phyloP scores from a whole-genome alignment of 30 jellyfish, hydroid and myxozoan species.

The Nemopilema nomurai region DNA sequence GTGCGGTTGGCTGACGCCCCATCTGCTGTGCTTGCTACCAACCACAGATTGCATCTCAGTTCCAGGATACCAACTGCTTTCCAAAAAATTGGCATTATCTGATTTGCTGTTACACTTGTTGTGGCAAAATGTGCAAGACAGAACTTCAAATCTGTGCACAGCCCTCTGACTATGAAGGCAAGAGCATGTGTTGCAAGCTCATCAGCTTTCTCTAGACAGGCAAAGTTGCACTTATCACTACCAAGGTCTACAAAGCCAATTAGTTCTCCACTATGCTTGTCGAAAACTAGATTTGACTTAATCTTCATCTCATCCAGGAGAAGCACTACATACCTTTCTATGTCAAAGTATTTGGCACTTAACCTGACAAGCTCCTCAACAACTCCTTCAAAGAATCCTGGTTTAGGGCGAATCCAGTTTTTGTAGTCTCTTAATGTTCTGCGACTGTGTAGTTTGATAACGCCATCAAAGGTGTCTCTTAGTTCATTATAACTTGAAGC shows the following conservation, averaged over 20 bases:
- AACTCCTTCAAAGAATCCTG: conserved; percentile 43
- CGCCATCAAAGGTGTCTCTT: conserved; percentile 48
- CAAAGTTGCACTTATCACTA: conserved; percentile 33
- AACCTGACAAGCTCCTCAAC: conserved; percentile 29
- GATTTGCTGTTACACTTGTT: conserved; percentile 27
- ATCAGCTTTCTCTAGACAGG: conserved; percentile 42
- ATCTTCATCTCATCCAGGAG: conserved; percentile 48
- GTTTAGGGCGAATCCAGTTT: no score
- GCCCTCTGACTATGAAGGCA: conserved; percentile 56
- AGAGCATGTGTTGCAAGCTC: conserved; percentile 64
- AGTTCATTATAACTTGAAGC: conserved; percentile 67
- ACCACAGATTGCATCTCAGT: conserved; percentile 13
- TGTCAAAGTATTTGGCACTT: conserved; percentile 17
- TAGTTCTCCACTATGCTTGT: conserved; percentile 42
- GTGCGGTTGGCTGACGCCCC: conserved; percentile 50
- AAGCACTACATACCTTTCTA: conserved; percentile 37
- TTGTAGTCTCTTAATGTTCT: conserved; percentile 77
- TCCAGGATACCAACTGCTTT: conserved; percentile 49
- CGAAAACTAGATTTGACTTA: conserved; percentile 34
- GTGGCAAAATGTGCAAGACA: conserved; percentile 70
- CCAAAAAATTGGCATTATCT: conserved; percentile 35
- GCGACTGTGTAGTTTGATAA: conserved; percentile 58
- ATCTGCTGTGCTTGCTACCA: conserved; percentile 36
- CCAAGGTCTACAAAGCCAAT: conserved; percentile 56
- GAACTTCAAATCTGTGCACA: conserved; percentile 37